Evolutionary conservation across 2,888 invertebrate genomes (phyloP), one percentile per base, ranked within the genome.

Genomic region (Acanthoscelides obtectus): DNA sequence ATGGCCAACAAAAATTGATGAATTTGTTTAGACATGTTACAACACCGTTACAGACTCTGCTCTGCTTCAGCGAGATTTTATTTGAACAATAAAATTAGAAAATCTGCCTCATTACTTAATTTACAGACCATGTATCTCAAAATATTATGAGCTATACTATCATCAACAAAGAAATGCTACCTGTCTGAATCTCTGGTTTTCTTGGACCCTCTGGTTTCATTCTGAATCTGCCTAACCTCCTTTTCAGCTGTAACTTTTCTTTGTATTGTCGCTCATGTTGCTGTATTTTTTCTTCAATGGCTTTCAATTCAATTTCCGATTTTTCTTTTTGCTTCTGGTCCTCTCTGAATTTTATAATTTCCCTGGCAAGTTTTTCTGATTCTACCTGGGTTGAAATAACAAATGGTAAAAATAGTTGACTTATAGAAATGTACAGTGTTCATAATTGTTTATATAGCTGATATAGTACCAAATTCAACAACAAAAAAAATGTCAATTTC

Each of bases 211-310:
- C 86, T 0, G 83, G 85, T 21, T 87, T 87, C 75, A 89, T 71
- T 77, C 87, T 88, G 77, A 83, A 88, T 22, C 90, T 86, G 20
- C 94, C 94, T 64, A 90, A 78, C 70, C 88, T 84, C 2, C 93
- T 86, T 79, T 90, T 92, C 70, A 87, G 85, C 65, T 88, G 86
- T 3, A 94, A 85, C 72, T 84, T 84, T n/a, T 88, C 89, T 73
- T 87, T 86, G 84, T 96, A 95, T 74, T 87, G 87, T 78, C 87
- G 84, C 65, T 88, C 83, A 84, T 95, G 92, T 72, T 89, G 88
- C 22, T 90, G 88, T 74, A 89, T 88, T 82, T 93, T 94, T 70
- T 87, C 86, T 0, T 88, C 84, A 21, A 96, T 93, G 0, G 86
- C 89, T 70, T 88, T 87, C 1, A 84, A 77, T 82, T 93, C 94